Base-by-base conservation (phyloP, 2,797 vertebrate genomes). In the Microcaecilia unicolor region DNA sequence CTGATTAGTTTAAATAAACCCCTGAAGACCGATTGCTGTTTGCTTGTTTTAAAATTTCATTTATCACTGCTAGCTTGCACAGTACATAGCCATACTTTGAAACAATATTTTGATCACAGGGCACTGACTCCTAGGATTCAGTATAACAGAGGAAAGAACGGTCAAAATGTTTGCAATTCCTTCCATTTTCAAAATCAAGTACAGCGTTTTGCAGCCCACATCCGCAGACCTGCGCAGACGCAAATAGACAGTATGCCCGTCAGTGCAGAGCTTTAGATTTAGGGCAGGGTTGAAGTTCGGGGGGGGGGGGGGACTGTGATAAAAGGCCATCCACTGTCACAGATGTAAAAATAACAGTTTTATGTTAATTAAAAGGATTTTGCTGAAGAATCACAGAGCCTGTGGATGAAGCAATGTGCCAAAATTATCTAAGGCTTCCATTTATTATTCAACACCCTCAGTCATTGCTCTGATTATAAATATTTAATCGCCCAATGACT, bases 401-500 rank as follows among this genome's bases (percentile, higher is more conserved):
- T 38, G 34, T 31, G 58, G 70, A 71, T 72, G 67, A 72, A 77
- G 70, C 82, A 80, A 71, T 78, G 76, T 76, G 64, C 57, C 76
- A 83, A 86, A 85, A 90, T 90, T 85, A 85, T 88, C 87, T 86
- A 79, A 84, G 79, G 70, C 76, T 4, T 67, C 64, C 81, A 79
- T 87, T 90, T 75, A 90, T 91, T 84, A 91, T 92, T 90, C 85
- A 92, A 68, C 70, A 72, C 70, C n/a, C 73, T 77, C 72, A 70
- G 75, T 86, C 85, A 85, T 88, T 80, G 72, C 78, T 84, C 81
- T 85, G 81, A 85, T 85, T 82, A 86, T 91, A 86, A 93, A 92
- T 91, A 91, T 92, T 90, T 92, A 83, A 91, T 86, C 79, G 72
- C 69, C 76, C 70, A 64, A 86, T 86, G 89, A 89, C 80, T 84